Conservation (phyloP, 2,113 vertebrate genomes). For the Glaucidium brasilianum region DNA sequence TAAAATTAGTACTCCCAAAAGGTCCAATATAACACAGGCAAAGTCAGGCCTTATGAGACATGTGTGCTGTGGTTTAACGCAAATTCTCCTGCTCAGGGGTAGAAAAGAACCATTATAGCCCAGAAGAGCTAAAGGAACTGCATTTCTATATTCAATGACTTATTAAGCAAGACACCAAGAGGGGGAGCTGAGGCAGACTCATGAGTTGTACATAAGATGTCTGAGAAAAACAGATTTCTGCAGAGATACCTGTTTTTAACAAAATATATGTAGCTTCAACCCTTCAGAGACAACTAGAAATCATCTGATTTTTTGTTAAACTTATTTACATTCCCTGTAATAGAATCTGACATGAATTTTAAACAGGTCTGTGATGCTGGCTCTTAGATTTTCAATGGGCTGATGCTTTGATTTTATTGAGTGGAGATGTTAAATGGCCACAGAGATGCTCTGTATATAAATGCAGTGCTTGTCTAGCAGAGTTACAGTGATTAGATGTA, state of each 20-base stretch:
- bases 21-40: not conserved
- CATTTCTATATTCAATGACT: not conserved
- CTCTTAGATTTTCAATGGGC: not conserved
- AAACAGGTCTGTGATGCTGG: not conserved
- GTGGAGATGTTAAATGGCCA: not conserved
- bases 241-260: not conserved
- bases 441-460: not conserved
- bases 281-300: not conserved
- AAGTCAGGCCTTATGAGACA: not conserved
- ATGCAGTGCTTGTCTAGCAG: not conserved
- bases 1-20: not conserved
- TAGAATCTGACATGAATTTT: not conserved
- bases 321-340: not conserved
- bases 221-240: not conserved
- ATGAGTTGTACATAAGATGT: rapidly evolving
- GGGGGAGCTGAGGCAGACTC: rapidly evolving
- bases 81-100: not conserved
- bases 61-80: not conserved
- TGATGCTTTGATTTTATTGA: not conserved
- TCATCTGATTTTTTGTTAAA: not conserved
- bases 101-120: not conserved
- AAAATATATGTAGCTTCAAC: not conserved
- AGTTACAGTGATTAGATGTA: not conserved
- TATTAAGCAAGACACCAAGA: not conserved
- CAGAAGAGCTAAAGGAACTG: not conserved